A percentile compares a stretch with the other conserved stretches of the same genome.
These are phyloP conservation scores for Phenacoccus solenopsis DNA, from an alignment of 1,140 invertebrate genomes.

Conservation along the genomic window DNA sequence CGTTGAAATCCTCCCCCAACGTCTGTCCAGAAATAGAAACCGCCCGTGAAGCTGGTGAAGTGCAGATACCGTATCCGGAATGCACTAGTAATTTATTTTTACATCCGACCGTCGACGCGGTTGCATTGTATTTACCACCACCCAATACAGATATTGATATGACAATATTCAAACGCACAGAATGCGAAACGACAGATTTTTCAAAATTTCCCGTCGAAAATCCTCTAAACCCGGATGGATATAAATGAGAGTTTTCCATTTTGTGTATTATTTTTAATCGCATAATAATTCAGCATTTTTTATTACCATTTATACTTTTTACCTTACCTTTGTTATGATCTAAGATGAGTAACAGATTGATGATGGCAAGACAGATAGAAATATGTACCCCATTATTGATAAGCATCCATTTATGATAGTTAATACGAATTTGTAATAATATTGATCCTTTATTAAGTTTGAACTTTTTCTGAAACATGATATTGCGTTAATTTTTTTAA, in stretches of 20 bases:
- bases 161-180: constrained; percentile 13
- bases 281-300: not conserved
- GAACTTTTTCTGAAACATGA: constrained; percentile 7
- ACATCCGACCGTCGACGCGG: not conserved
- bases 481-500: not conserved
- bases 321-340: not conserved
- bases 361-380: not conserved
- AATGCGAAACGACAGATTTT: constrained; percentile 5
- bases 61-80: not conserved
- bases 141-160: constrained; percentile 17
- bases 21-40: constrained; percentile 14
- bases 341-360: constrained; percentile 5
- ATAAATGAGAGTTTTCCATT: not conserved
- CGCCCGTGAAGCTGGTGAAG: constrained; percentile 10
- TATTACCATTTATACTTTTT: not conserved
- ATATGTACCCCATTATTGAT: not conserved
- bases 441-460: not conserved
- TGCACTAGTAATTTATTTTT: not conserved
- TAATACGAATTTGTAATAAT: constrained; percentile 9
- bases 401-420: not conserved
- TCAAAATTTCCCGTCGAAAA: constrained; percentile 9
- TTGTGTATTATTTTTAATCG: not conserved
- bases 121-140: constrained; percentile 18
- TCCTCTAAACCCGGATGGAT: not conserved
- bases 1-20: not conserved